phyloP scores from a whole-genome alignment of 1,140 invertebrate genomes.

The Dermatophagoides farinae region DNA sequence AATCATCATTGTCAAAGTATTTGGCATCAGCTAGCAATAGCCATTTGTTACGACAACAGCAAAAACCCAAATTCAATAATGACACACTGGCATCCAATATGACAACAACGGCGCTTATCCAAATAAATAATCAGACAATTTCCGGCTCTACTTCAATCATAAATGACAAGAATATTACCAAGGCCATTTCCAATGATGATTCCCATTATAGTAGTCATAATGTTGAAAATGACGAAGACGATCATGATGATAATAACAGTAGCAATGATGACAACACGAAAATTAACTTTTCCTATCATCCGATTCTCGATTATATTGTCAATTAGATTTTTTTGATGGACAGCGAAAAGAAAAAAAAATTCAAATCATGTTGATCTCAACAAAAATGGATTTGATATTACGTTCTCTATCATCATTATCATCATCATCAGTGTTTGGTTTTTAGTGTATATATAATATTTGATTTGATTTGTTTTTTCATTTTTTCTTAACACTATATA shows the following conservation, averaged over 20 bases:
- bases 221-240: not conserved
- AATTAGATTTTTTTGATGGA: not conserved
- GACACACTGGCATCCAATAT: too few species aligned
- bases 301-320: slow-evolving; percentile 19
- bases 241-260: not conserved
- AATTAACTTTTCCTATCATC: slow-evolving; percentile 21
- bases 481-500: not conserved
- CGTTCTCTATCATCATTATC: too few species aligned
- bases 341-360: too few species aligned
- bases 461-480: not conserved
- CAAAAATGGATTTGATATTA: not conserved
- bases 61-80: too few species aligned
- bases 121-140: too few species aligned
- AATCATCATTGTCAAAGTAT: not conserved
- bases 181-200: too few species aligned
- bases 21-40: not conserved
- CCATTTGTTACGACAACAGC: too few species aligned
- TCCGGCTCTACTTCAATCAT: too few species aligned
- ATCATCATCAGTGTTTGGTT: not conserved
- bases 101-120: too few species aligned
- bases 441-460: not conserved
- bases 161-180: too few species aligned
- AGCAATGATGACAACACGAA: slow-evolving; percentile 2
- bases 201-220: too few species aligned
- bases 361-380: too few species aligned